Conservation (phyloP, 2,113 vertebrate genomes). For the Zosterops hypoxanthus region DNA sequence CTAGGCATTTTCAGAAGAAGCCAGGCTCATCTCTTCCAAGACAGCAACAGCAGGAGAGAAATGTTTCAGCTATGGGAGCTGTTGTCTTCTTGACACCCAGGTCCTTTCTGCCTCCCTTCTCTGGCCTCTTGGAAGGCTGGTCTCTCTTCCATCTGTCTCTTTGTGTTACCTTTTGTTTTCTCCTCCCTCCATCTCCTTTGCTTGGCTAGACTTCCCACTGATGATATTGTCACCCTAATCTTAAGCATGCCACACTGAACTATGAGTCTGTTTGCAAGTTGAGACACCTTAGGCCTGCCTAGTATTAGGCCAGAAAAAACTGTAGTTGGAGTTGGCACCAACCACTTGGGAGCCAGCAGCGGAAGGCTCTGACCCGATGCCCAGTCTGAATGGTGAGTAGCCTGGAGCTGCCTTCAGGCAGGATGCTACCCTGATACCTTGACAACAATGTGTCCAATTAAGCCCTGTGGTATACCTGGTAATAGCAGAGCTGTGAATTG, state of each 20-base stretch:
- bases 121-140: not conserved
- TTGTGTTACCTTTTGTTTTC: not conserved
- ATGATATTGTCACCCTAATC: not conserved
- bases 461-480: slow-evolving; percentile 31
- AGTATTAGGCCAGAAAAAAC: not conserved
- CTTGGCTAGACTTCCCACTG: not conserved
- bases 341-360: not conserved
- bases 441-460: not conserved
- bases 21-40: not conserved
- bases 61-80: not conserved
- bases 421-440: not conserved
- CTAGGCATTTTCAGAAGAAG: slow-evolving; percentile 2
- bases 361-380: not conserved
- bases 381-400: not conserved
- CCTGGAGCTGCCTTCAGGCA: not conserved
- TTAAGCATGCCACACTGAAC: not conserved
- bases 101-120: not conserved
- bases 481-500: slow-evolving; percentile 38
- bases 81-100: not conserved
- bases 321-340: not conserved
- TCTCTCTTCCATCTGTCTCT: not conserved
- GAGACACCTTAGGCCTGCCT: not conserved
- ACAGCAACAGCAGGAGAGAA: not conserved
- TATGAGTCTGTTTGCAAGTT: not conserved
- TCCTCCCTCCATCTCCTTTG: not conserved